Percentiles rank a stretch among this genome's conserved stretches.
phyloP scores from a whole-genome alignment of 2,113 vertebrate species.

The Peromyscus leucopus region DNA sequence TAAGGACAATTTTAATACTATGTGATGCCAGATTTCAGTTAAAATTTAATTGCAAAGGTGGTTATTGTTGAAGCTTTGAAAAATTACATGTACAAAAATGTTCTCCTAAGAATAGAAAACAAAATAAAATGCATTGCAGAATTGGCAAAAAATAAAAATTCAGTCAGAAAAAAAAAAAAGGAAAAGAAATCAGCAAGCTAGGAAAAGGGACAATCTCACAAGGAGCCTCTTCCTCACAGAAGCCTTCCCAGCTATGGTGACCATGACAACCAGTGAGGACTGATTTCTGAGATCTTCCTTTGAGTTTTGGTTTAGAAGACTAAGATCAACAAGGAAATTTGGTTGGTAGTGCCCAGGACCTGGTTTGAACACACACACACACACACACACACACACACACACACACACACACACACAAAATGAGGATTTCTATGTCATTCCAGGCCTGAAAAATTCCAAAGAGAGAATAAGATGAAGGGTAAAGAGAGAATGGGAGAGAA shows the following conservation, averaged over 20 bases:
- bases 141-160: background rate
- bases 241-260: background rate
- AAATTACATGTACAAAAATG: background rate
- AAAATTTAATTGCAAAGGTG: background rate
- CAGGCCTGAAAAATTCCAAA: background rate
- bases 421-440: background rate
- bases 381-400: too few relatives aligned
- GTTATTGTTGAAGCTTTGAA: background rate
- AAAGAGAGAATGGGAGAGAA: background rate
- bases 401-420: too few relatives aligned
- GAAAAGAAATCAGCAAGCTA: background rate
- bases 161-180: background rate
- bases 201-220: background rate
- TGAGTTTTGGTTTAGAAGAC: background rate
- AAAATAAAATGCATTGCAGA: background rate
- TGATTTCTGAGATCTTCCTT: background rate
- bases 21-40: background rate
- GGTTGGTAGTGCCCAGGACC: background rate
- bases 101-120: background rate
- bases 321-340: background rate
- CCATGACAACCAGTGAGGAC: too few relatives aligned
- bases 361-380: background rate
- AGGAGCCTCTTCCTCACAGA: background rate
- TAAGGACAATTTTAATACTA: background rate
- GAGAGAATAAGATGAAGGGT: background rate